These are phyloP conservation scores for Drosophila tsacasi DNA, from an alignment of 1,140 invertebrate genomes.

Conservation along the genomic window DNA sequence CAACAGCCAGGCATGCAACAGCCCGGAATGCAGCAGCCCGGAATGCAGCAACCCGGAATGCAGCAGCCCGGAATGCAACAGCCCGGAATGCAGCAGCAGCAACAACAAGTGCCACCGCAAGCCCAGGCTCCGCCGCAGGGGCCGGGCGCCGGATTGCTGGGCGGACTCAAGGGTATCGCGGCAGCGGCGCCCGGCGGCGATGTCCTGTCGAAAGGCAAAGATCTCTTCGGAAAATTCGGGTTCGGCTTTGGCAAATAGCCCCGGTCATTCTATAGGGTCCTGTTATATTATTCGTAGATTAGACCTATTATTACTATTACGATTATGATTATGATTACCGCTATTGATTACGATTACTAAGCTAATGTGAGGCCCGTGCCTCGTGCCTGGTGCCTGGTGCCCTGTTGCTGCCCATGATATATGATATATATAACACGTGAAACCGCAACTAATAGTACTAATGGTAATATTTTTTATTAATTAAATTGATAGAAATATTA, in stretches of 20 bases:
- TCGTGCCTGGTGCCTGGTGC: constrained; percentile 13
- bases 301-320: constrained; percentile 79
- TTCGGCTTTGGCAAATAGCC: constrained; percentile 91
- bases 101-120: constrained; percentile 85
- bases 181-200: constrained; percentile 93
- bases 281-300: constrained; percentile 84
- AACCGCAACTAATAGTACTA: constrained; percentile 73
- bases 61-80: constrained; percentile 78
- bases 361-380: constrained; percentile 46
- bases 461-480: constrained; percentile 82
- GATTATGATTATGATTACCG: constrained; percentile 78
- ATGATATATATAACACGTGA: constrained; percentile 44
- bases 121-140: constrained; percentile 84
- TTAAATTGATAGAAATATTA: constrained; percentile 82
- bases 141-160: constrained; percentile 80
- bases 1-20: constrained; percentile 80
- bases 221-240: constrained; percentile 96
- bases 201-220: constrained; percentile 95
- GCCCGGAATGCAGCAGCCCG: constrained; percentile 73
- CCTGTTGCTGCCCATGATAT: constrained; percentile 44
- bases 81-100: constrained; percentile 76
- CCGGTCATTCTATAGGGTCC: constrained; percentile 85
- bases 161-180: constrained; percentile 86
- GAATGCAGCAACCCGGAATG: constrained; percentile 73
- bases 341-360: constrained; percentile 77